Percentiles rank a stretch among this genome's conserved stretches.
Conservation (phyloP, 2,797 vertebrate genomes). For the Chrosomus eos region DNA sequence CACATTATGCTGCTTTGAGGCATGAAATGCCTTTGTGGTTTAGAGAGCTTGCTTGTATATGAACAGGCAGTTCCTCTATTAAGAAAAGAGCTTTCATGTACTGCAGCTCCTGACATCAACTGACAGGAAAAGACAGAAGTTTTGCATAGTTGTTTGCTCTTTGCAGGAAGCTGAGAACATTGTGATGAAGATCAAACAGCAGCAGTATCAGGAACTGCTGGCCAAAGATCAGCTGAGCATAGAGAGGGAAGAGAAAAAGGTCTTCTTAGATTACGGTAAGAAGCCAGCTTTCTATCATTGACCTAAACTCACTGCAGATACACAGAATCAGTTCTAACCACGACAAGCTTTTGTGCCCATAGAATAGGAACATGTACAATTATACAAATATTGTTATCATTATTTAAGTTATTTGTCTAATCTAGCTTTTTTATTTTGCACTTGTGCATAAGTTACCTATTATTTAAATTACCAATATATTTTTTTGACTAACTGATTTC, state of each 20-base stretch:
- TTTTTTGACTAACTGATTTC: background rate
- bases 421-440: background rate
- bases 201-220: slow-evolving; percentile 92
- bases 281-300: background rate
- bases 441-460: background rate
- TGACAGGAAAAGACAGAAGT: slow-evolving; percentile 61
- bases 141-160: slow-evolving; percentile 63
- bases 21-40: slow-evolving; percentile 21
- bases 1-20: background rate
- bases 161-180: slow-evolving; percentile 95
- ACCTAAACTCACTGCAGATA: background rate
- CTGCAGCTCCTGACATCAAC: slow-evolving; percentile 54
- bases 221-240: slow-evolving; percentile 88
- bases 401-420: background rate
- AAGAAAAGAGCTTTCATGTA: slow-evolving; percentile 36
- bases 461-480: background rate
- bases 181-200: slow-evolving; percentile 93
- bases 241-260: slow-evolving; percentile 85
- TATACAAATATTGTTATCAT: background rate
- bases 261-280: slow-evolving; percentile 95
- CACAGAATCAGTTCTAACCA: background rate
- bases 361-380: background rate
- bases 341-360: background rate
- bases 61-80: slow-evolving; percentile 55
- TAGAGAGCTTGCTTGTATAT: background rate